These are phyloP conservation scores for Drosophila kepulauana DNA, from an alignment of 1,140 invertebrate species.

Conservation along the genomic window DNA sequence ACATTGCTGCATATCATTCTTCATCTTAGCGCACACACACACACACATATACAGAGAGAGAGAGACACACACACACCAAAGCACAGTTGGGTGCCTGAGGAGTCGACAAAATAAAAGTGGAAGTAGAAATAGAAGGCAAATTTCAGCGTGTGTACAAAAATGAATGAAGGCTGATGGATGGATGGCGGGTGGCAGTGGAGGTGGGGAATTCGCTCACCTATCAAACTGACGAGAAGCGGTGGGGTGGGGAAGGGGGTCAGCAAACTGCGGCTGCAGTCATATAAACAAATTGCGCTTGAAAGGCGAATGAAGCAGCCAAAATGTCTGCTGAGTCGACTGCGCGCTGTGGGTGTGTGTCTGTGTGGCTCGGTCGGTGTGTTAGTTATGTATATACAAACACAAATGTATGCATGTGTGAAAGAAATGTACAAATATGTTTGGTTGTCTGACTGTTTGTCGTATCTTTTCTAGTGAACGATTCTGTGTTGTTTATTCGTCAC, in stretches of 20 bases:
- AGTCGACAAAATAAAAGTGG: slow-evolving; percentile 46
- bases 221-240: slow-evolving; percentile 14
- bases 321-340: slow-evolving; percentile 69
- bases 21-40: slow-evolving; percentile 60
- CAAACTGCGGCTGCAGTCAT: slow-evolving; percentile 52
- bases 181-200: slow-evolving; percentile 10
- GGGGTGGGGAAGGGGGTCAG: slow-evolving; percentile 13
- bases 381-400: slow-evolving; percentile 37
- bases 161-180: slow-evolving; percentile 47
- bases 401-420: slow-evolving; percentile 68
- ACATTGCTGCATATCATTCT: slow-evolving; percentile 80
- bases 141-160: slow-evolving; percentile 33
- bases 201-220: slow-evolving; percentile 65
- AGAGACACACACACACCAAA: slow-evolving; percentile 24
- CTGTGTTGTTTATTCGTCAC: slow-evolving; percentile 78
- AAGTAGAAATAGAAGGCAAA: slow-evolving; percentile 50
- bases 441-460: slow-evolving; percentile 63
- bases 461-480: slow-evolving; percentile 59
- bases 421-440: slow-evolving; percentile 73
- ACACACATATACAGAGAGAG: slow-evolving; percentile 35
- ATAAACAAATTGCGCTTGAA: slow-evolving; percentile 68
- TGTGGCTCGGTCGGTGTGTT: neutral
- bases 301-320: slow-evolving; percentile 63
- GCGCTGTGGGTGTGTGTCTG: slow-evolving; percentile 39
- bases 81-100: slow-evolving; percentile 68